A percentile compares a stretch with the other conserved stretches of the same genome.
These are phyloP conservation scores for Leuciscus idus DNA, from an alignment of 2,113 vertebrate genomes.

Conservation along the genomic window DNA sequence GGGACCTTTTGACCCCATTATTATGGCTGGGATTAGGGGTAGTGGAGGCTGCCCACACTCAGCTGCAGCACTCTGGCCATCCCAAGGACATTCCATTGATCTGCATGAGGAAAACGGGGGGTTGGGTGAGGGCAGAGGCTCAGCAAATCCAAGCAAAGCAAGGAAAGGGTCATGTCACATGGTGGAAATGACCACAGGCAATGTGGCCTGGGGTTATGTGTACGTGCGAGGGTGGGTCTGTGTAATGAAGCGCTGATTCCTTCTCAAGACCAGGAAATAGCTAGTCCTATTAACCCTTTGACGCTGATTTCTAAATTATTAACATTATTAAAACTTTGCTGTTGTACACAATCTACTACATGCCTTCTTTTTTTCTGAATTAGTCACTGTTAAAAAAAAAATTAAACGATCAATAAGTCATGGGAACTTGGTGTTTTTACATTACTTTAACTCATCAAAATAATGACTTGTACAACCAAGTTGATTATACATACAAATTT, in stretches of 20 bases:
- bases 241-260: slow-evolving; percentile 19
- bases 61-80: slow-evolving; percentile 51
- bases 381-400: no score
- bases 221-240: slow-evolving; percentile 10
- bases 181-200: slow-evolving; percentile 58
- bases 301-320: no score
- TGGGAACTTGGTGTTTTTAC: no score
- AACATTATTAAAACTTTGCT: no score
- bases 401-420: no score
- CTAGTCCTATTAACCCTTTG: slow-evolving; percentile 11
- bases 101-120: slow-evolving; percentile 54
- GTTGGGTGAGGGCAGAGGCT: slow-evolving; percentile 48
- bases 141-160: slow-evolving; percentile 53
- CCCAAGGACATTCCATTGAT: slow-evolving; percentile 61
- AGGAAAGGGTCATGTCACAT: slow-evolving; percentile 53
- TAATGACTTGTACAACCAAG: no score
- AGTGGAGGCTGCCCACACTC: slow-evolving; percentile 52
- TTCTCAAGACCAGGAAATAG: slow-evolving; percentile 47
- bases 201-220: slow-evolving; percentile 39
- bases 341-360: no score
- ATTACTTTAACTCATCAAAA: no score
- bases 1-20: slow-evolving; percentile 64
- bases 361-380: no score
- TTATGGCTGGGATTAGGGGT: slow-evolving; percentile 55
- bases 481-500: no score